Percentiles rank a stretch among this genome's conserved stretches.
Conservation (phyloP, 2,113 vertebrate species). For the Cyprinus carpio region DNA sequence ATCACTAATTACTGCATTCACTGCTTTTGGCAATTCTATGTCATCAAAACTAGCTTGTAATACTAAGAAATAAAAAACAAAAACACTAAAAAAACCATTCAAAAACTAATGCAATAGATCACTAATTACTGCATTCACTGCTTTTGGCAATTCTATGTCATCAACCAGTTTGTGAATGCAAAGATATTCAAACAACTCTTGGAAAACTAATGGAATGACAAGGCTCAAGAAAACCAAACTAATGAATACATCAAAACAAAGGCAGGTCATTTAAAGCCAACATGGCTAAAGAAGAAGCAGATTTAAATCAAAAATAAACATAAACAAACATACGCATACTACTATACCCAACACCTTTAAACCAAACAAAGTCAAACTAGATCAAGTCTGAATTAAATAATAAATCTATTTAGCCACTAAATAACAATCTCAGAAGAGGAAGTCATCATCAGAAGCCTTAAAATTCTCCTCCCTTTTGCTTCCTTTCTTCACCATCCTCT, state of each 20-base stretch:
- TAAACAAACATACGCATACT: no score
- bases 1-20: background rate
- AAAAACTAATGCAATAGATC: no score
- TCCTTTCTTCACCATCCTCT: background rate
- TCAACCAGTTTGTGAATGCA: slow-evolving; percentile 16
- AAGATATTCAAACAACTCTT: slow-evolving; percentile 28
- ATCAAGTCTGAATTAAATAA: background rate
- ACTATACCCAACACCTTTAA: no score
- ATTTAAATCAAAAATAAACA: background rate
- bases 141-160: background rate
- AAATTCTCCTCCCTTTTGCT: slow-evolving; percentile 10
- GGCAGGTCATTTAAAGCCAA: background rate
- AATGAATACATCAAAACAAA: background rate
- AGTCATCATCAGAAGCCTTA: background rate
- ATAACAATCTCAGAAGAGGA: background rate
- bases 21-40: background rate
- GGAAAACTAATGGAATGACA: slow-evolving; percentile 23
- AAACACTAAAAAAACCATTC: no score
- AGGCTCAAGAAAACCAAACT: slow-evolving; percentile 16
- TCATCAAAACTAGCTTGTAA: no score
- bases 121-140: background rate
- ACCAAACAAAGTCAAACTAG: background rate
- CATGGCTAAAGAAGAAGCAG: background rate
- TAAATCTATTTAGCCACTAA: background rate
- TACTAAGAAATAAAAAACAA: no score